These are phyloP conservation scores for Condylura cristata DNA, from an alignment of 2,113 vertebrate species.

Conservation along the genomic window DNA sequence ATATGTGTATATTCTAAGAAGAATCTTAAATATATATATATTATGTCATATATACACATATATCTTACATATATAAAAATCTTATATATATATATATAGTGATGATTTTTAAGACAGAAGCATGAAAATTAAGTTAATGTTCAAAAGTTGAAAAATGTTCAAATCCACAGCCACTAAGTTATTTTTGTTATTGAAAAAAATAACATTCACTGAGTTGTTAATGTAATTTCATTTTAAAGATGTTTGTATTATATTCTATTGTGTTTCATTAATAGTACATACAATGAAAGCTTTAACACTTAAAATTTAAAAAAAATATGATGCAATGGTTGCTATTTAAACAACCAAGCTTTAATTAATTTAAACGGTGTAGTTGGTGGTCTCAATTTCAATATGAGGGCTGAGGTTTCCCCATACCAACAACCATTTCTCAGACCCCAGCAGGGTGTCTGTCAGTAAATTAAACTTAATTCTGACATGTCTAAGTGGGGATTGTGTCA, in stretches of 20 bases:
- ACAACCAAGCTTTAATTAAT: constrained; percentile 78
- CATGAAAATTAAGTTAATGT: neutral
- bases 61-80: too few species aligned
- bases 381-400: too few species aligned
- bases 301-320: constrained; percentile 80
- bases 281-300: constrained; percentile 76
- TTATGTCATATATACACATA: too few species aligned
- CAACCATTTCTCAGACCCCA: too few species aligned
- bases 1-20: too few species aligned
- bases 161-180: constrained; percentile 51
- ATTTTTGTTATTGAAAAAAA: constrained; percentile 52
- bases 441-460: too few species aligned
- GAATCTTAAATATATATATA: too few species aligned
- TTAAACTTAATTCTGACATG: too few species aligned
- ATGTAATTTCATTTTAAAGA: constrained; percentile 60
- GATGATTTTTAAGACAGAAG: constrained; percentile 38
- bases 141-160: neutral
- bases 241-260: constrained; percentile 55
- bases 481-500: too few species aligned
- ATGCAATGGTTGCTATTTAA: constrained; percentile 77
- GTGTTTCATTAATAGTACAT: constrained; percentile 67
- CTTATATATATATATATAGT: too few species aligned
- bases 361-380: neutral
- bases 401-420: too few species aligned
- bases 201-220: constrained; percentile 65